Base-by-base conservation (phyloP, 2,888 invertebrate species). In the Ommatoiulus sabulosus region DNA sequence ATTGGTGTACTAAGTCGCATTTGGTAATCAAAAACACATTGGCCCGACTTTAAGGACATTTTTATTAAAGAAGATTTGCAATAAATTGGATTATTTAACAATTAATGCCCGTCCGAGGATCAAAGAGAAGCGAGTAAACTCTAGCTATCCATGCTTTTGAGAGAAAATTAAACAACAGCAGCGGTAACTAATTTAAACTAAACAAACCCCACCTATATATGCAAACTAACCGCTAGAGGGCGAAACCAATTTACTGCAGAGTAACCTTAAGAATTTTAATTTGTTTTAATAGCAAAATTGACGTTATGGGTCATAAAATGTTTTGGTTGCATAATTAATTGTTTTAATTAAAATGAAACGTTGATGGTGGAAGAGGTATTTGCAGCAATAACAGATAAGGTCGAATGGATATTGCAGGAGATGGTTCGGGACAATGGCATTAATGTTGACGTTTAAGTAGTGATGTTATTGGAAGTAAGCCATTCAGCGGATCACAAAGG, bases 71-170 rank as follows among this genome's bases (percentile, higher is more conserved):
- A 24, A 24, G 72, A 72, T 72, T n/a, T 24, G 72, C 24, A 72
- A 72, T 72, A 24, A 72, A 24, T 72, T 72, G 72, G 72, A 72
- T 72, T 8, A 72, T 72, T 24, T 24, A 72, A 72, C 72, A 20
- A 24, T 24, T 72, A 24, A 24, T 3, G 10, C 20, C 24, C 72
- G 17, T 20, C 20, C 4, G 24, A 72, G 7, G 24, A 8, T n/a
- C 72, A n/a, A 72, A n/a, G n/a, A 63, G 63, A 48, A 12, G 12
- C 48, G 8, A 48, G 12, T 48, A 48, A 10, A 48, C 7, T 12
- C 48, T 10, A 48, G 48, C 48, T 48, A 3, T 48, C 12, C 15
- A 52, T 8, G 52, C 15, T 7, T 35, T 52, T 17, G 15, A 15
- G 52, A 52, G 52, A 17, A 52, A 52, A 52, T 52, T 52, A 52